Conservation (phyloP, 2,797 vertebrate genomes). For the Halcyon leucocephala region DNA sequence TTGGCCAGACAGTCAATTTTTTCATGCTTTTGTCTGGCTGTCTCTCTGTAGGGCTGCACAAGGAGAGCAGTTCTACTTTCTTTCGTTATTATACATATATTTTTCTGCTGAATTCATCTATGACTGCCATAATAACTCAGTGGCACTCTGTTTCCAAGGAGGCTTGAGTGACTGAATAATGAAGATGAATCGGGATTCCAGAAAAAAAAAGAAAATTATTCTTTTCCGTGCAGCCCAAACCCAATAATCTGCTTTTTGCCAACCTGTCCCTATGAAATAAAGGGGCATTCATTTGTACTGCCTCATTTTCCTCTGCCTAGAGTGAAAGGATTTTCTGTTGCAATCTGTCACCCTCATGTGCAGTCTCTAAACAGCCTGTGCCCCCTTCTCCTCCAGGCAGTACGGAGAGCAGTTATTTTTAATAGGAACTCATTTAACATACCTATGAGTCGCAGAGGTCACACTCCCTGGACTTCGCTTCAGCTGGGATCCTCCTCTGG, state of each 20-base stretch:
- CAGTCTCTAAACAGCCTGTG: neutral
- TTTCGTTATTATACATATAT: conserved; percentile 17
- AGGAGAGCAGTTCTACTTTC: conserved; percentile 57
- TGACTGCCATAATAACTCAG: conserved; percentile 16
- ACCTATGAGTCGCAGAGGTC: conserved; percentile 32
- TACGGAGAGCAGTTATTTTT: neutral
- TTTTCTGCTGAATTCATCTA: conserved; percentile 46
- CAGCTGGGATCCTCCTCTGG: conserved; percentile 30
- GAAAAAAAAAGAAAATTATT: neutral
- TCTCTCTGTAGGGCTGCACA: conserved; percentile 49
- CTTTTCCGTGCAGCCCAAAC: neutral
- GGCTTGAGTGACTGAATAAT: conserved; percentile 44
- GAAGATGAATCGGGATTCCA: conserved; percentile 35
- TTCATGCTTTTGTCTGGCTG: conserved; percentile 67
- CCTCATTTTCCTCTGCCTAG: neutral
- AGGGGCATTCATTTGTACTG: neutral
- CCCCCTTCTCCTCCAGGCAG: neutral
- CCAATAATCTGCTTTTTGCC: neutral
- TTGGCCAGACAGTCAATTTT: conserved; percentile 68
- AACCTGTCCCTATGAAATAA: conserved; percentile 19
- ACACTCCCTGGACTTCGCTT: neutral
- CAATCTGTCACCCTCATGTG: neutral
- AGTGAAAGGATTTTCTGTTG: conserved; percentile 6
- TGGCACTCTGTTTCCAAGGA: conserved; percentile 4
- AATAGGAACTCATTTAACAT: neutral